Conservation (phyloP, 2,888 invertebrate genomes). For the Thumatha senex region DNA sequence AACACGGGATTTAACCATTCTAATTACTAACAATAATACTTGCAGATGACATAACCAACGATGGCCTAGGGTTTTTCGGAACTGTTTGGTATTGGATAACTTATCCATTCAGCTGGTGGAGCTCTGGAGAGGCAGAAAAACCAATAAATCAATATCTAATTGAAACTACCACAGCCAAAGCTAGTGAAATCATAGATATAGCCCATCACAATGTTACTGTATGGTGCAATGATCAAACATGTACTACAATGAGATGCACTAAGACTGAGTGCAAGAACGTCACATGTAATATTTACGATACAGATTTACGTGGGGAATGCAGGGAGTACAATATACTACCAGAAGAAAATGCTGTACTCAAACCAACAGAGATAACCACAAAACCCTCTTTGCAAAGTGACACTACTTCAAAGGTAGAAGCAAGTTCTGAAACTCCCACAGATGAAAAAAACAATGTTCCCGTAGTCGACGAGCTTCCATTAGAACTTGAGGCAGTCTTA, state of each 20-base stretch:
- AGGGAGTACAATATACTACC: conserved; percentile 57
- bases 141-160: conserved; percentile 47
- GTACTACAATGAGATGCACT: conserved; percentile 73
- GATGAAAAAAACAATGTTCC: conserved; percentile 24
- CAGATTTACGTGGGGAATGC: conserved; percentile 72
- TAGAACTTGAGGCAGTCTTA: conserved; percentile 62
- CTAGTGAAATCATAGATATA: conserved; percentile 54
- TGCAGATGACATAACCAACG: conserved; percentile 58
- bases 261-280: conserved; percentile 61
- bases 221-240: conserved; percentile 77
- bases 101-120: conserved; percentile 75
- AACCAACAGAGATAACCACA: neutral
- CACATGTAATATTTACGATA: conserved; percentile 77
- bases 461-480: conserved; percentile 51
- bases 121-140: conserved; percentile 42
- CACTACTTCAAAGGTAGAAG: conserved; percentile 12
- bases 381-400: neutral
- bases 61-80: conserved; percentile 65
- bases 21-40: conserved; percentile 34
- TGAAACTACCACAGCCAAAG: conserved; percentile 42
- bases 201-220: conserved; percentile 66
- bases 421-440: neutral
- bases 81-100: conserved; percentile 76
- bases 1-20: neutral
- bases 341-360: neutral